phyloP scores from a whole-genome alignment of 2,113 vertebrate species.

The Typhlomys cinereus region DNA sequence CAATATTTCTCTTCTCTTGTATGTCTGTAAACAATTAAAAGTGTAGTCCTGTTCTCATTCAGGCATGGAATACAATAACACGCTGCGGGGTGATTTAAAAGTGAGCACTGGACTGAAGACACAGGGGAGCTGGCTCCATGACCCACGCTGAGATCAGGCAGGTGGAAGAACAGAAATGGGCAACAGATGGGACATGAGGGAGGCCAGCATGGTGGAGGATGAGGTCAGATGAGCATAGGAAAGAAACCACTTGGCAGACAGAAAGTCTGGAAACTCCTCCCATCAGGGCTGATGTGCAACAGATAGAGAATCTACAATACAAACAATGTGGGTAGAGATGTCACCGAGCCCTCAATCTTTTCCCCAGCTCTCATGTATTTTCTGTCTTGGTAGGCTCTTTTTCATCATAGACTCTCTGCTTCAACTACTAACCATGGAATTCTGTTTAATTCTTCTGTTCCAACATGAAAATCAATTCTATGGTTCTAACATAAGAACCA shows the following conservation, averaged over 20 bases:
- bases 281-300: too few species aligned
- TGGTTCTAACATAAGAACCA: neutral
- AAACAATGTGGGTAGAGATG: neutral
- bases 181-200: neutral
- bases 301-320: too few species aligned
- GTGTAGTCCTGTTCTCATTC: neutral
- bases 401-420: neutral
- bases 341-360: neutral
- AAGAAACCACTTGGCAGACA: neutral
- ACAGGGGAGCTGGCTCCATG: neutral
- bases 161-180: fast-evolving
- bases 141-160: neutral
- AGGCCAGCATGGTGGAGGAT: neutral
- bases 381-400: neutral
- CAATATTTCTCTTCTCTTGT: neutral
- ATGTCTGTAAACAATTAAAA: neutral
- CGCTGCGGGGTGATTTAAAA: neutral
- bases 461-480: too few species aligned
- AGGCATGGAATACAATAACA: neutral
- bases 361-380: too few species aligned
- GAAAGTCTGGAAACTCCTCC: neutral
- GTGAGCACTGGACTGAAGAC: neutral
- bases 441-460: neutral
- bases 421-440: neutral
- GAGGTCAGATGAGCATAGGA: neutral